Base-by-base conservation (phyloP, 2,888 invertebrate genomes). In the Lordiphosa andalusiaca region DNA sequence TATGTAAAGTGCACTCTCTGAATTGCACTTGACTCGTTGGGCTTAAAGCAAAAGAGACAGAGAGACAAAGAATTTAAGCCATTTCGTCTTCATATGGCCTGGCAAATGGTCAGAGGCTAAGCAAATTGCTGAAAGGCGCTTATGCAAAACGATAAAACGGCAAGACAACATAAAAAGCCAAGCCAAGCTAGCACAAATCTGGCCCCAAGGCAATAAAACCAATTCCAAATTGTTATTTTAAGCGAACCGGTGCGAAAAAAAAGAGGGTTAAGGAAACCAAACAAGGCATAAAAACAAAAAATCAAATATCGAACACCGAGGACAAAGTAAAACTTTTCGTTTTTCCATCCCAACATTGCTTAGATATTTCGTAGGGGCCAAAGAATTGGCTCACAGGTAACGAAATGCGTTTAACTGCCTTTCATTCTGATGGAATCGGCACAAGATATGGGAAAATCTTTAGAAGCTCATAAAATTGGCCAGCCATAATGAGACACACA, bases 141-240 rank as follows among this genome's bases (percentile, higher is more conserved):
- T 85, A 85, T 85, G 80, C 84, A 84, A 85, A 81, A 65, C 77
- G 53, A 78, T 73, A 81, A 70, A 66, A 76, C 52, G 51, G 64
- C 51, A 44, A 46, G 69, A 39, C 66, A 73, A 76, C 73, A 72
- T 44, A 66, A 47, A 53, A 48, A 42, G 56, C 33, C 53, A 46
- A 46, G 41, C 53, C n/a, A n/a, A 36, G 16, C 36, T 21, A 37
- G 58, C 60, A 52, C 63, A 83, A 81, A 84, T 73, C 60, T 73
- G 64, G 64, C 84, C 80, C 67, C 60, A 56, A 76, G 80, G 80
- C 77, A 71, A 85, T 85, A 81, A 81, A 81, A 85, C 84, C 85
- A 85, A 85, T 81, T 81, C 84, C 73, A 84, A 81, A 81, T 81
- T 81, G 80, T 81, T 81, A 81, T 81, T 81, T 85, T 84, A 80